A percentile compares a stretch with the other conserved stretches of the same genome.
These are phyloP conservation scores for Taeniopygia guttata DNA, from an alignment of 2,797 vertebrate species.

Conservation along the genomic window DNA sequence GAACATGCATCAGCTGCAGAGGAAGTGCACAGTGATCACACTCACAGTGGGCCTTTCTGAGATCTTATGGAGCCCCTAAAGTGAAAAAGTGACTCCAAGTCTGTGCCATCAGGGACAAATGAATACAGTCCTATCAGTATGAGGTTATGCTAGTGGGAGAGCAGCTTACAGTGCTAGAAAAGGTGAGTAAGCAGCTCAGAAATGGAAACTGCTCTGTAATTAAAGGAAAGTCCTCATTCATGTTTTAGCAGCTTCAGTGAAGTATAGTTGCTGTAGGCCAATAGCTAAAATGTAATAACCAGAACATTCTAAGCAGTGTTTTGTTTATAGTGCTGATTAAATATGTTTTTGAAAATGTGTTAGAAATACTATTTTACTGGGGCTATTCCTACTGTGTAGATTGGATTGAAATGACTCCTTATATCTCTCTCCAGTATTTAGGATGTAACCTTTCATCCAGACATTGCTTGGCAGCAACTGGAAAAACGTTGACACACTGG, in stretches of 20 bases:
- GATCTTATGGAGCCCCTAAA: not conserved
- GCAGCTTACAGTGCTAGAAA: not conserved
- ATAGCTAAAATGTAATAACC: not conserved
- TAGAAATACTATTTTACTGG: not conserved
- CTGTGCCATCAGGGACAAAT: not conserved
- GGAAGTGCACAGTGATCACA: not conserved
- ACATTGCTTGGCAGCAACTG: not conserved
- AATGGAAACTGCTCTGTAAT: not conserved
- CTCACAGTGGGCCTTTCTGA: not conserved
- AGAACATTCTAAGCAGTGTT: not conserved
- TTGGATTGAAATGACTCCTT: not conserved
- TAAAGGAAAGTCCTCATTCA: not conserved
- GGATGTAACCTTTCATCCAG: conserved; percentile 23
- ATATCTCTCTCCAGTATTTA: not conserved
- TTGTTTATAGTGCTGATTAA: not conserved
- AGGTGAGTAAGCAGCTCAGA: not conserved
- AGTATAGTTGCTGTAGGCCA: not conserved
- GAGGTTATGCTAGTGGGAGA: not conserved
- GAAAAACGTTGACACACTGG: not conserved
- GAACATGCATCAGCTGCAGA: not conserved
- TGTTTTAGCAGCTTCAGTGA: not conserved
- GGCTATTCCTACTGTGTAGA: not conserved
- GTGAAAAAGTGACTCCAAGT: not conserved
- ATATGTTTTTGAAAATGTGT: not conserved
- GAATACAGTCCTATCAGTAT: not conserved